A percentile compares a stretch with the other conserved stretches of the same genome.
Evolutionary conservation across 1,140 invertebrate genomes (phyloP).

Genomic region (Dreissena rostriformis): DNA sequence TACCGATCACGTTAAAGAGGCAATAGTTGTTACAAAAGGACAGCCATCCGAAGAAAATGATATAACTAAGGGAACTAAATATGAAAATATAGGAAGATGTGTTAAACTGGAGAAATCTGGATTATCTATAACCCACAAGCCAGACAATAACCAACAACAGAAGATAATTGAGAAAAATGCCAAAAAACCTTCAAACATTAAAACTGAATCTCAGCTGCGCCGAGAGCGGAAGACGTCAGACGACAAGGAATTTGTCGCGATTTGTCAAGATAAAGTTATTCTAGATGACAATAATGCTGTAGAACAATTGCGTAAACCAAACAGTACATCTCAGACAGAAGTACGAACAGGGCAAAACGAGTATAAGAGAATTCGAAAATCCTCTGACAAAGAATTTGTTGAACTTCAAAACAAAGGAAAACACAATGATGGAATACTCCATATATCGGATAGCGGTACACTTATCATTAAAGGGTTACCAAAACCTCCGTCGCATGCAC

Average conservation of each 20-base stretch:
- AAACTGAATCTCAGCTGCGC: too few species aligned
- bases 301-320: background rate
- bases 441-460: slow-evolving; percentile 43
- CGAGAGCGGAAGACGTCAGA: background rate
- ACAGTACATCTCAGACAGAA: background rate
- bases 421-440: background rate
- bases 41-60: background rate
- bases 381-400: background rate
- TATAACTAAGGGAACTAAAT: background rate
- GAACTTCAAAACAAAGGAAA: background rate
- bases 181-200: too few species aligned
- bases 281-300: background rate
- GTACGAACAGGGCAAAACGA: background rate
- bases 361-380: background rate
- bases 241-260: background rate
- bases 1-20: background rate
- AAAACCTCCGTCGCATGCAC: slow-evolving; percentile 6
- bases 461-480: slow-evolving; percentile 36
- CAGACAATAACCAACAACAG: too few species aligned
- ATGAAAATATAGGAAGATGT: slow-evolving; percentile 1
- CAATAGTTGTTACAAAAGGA: background rate
- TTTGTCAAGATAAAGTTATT: background rate
- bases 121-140: background rate
- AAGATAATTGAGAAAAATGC: too few species aligned
- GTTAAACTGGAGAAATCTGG: background rate